Evolutionary conservation across 2,888 invertebrate species (phyloP), one percentile per base, ranked within the genome.

Genomic region (Lymantria monacha): DNA sequence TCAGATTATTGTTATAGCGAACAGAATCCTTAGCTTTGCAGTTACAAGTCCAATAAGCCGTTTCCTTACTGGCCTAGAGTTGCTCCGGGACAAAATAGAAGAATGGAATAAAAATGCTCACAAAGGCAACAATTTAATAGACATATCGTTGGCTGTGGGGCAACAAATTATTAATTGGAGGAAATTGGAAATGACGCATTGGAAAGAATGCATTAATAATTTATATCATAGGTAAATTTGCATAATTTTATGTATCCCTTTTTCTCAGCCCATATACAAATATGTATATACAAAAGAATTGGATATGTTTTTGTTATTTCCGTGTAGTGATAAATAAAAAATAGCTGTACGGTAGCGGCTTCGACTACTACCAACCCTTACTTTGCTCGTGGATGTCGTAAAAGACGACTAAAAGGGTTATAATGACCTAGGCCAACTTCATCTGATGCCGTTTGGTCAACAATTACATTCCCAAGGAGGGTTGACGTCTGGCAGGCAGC

Each of bases 101-200:
- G 96, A 97, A 70, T 99, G 98, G 99, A 97, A 99, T 79, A 94
- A 95, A 68, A 96, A 96, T 64, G 98, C 98, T 0, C 97, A 97
- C 70, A 94, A 93, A 61, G 95, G 95, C 7, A 97, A 98, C 53
- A 97, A 97, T 59, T 86, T 99, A 71, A 92, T 94, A 0, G 92
- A 93, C 0, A 92, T 96, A 53, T 94, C 97, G n/a, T 82, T 94
- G 30, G 92, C 93, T 30, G 91, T 99, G 0, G 96, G 96, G 0
- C 93, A 94, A 56, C 95, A 96, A 73, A 96, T 99, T 46, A 94
- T 98, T 44, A 93, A 94, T 46, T 99, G 98, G 98, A 94, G 99
- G 52, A 96, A 96, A 78, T 80, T 97, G 30, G 99, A 99, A 79
- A 91, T 99, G 66, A 93, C 93, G 51, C 94, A 95, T 71, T 99